Percentiles rank a stretch among this genome's conserved stretches.
phyloP scores from a whole-genome alignment of 2,797 vertebrate genomes.

The Eulemur albifrons region DNA sequence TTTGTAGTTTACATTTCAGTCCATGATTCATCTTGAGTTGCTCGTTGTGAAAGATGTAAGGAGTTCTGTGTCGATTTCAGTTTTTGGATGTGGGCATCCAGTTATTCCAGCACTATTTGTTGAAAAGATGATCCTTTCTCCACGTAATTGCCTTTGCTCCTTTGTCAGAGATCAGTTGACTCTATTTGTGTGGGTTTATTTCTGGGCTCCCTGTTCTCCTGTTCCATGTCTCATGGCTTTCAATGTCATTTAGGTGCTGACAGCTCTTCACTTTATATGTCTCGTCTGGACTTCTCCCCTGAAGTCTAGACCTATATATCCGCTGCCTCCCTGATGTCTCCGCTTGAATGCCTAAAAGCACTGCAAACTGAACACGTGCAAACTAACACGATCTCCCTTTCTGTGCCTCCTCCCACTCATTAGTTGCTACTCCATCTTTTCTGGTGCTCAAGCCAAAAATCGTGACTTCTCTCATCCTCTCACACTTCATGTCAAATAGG shows the following conservation, averaged over 20 bases:
- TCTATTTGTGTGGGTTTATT: not conserved
- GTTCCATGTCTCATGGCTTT: not conserved
- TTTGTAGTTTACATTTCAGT: not conserved
- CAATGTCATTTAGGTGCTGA: not conserved
- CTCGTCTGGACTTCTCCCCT: not conserved
- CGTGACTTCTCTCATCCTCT: not conserved
- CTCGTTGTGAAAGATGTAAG: not conserved
- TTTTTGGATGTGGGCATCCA: not conserved
- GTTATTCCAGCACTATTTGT: not conserved
- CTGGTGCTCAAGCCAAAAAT: not conserved
- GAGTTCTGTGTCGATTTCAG: not conserved
- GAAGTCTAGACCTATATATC: not conserved
- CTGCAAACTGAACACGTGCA: not conserved
- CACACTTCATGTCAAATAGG: not conserved
- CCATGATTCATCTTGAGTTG: not conserved
- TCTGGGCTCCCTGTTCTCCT: not conserved
- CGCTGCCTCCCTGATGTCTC: not conserved
- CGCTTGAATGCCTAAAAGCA: not conserved
- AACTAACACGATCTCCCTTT: fast-evolving
- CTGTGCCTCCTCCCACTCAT: not conserved
- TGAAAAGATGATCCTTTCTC: not conserved
- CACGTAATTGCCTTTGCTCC: not conserved
- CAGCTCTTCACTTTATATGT: not conserved
- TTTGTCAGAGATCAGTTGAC: not conserved
- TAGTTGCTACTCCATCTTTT: not conserved